Evolutionary conservation across 2,113 vertebrate genomes (phyloP).

Genomic region (Protobothrops flavoviridis): DNA sequence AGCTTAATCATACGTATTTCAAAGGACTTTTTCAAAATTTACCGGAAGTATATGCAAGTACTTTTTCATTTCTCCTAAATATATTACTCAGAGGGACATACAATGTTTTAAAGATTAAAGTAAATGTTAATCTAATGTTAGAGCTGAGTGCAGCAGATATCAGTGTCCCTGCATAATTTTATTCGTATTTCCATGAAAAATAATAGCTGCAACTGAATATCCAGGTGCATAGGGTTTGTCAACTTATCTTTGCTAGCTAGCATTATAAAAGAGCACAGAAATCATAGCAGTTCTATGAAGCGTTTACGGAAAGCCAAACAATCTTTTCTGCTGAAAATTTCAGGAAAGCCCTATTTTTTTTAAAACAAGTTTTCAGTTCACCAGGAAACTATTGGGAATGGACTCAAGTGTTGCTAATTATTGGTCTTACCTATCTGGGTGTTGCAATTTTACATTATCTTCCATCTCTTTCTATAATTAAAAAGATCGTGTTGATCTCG

Average conservation of each 20-base stretch:
- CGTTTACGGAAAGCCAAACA: neutral
- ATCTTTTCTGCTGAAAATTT: neutral
- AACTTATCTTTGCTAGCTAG: neutral
- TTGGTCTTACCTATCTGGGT: neutral
- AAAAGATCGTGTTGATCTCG: neutral
- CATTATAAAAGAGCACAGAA: neutral
- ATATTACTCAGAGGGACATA: neutral
- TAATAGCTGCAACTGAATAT: neutral
- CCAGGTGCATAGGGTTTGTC: neutral
- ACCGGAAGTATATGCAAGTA: conserved; percentile 8
- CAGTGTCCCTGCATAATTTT: neutral
- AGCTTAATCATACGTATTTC: neutral
- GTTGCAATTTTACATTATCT: neutral
- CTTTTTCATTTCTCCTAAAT: neutral
- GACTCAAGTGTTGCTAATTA: conserved; percentile 16
- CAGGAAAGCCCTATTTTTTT: neutral
- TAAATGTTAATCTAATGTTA: neutral
- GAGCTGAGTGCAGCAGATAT: neutral
- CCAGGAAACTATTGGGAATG: fast-evolving
- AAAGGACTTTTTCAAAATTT: conserved; percentile 12
- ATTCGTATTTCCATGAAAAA: neutral
- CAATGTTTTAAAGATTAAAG: neutral
- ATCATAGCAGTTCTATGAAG: neutral
- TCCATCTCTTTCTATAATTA: conserved; percentile 14
- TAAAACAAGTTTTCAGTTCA: neutral